phyloP scores from a whole-genome alignment of 2,888 invertebrate genomes.

The Chrysotoxum bicinctum region DNA sequence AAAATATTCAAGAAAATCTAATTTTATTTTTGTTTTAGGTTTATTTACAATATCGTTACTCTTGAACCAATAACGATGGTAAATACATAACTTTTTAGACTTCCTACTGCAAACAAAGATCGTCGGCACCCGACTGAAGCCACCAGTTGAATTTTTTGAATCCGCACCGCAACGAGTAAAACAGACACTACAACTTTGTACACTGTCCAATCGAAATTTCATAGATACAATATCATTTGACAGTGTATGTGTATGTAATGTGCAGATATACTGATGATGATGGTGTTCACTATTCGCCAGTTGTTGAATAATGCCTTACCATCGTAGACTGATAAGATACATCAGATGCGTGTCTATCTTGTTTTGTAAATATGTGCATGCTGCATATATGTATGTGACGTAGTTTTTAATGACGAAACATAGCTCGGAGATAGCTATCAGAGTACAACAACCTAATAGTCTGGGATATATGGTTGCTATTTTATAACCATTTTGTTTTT shows the following conservation, averaged over 20 bases:
- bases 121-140: constrained; percentile 58
- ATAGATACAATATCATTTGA: neutral
- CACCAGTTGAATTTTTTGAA: constrained; percentile 13
- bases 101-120: constrained; percentile 68
- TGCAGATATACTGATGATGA: neutral
- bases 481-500: neutral
- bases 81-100: constrained; percentile 15
- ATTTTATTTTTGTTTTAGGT: neutral
- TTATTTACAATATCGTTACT: neutral
- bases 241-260: neutral
- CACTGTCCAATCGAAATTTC: constrained; percentile 37
- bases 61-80: constrained; percentile 7
- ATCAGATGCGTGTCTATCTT: neutral
- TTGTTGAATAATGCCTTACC: no score
- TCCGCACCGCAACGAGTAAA: constrained; percentile 30
- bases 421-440: neutral
- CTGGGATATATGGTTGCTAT: neutral
- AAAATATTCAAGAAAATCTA: neutral
- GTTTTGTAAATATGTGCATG: neutral
- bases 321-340: constrained; percentile 17
- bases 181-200: neutral
- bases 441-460: constrained; percentile 37
- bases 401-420: neutral
- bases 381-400: neutral
- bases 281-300: neutral